These are phyloP conservation scores for Recurvirostra avosetta DNA, from an alignment of 2,113 vertebrate species.

Conservation along the genomic window DNA sequence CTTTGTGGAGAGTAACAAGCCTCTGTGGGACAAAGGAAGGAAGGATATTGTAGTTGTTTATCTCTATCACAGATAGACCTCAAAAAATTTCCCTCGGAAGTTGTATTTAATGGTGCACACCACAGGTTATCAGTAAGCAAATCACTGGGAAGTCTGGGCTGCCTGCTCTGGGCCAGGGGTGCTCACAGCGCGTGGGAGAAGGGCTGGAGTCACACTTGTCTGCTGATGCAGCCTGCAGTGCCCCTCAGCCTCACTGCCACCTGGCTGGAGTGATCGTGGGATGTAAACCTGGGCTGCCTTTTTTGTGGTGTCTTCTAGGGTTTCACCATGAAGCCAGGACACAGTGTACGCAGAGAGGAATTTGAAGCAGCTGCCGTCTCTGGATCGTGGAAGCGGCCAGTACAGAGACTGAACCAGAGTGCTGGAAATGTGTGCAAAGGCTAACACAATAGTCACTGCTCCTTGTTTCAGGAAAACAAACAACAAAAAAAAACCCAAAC, in stretches of 20 bases:
- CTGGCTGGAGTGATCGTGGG: background rate
- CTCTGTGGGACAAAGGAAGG: background rate
- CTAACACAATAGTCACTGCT: background rate
- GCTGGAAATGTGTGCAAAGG: background rate
- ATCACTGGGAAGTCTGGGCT: background rate
- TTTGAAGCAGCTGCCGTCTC: background rate
- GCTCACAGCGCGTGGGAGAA: background rate
- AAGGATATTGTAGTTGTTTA: background rate
- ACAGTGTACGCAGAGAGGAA: background rate
- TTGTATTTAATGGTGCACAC: background rate
- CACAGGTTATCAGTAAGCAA: background rate
- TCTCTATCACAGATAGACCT: background rate
- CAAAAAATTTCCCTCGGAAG: background rate
- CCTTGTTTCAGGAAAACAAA: background rate
- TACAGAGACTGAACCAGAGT: background rate
- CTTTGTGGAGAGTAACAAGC: background rate
- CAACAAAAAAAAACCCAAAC: fast-evolving
- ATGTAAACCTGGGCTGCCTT: background rate
- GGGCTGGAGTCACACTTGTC: background rate
- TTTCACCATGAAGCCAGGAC: background rate
- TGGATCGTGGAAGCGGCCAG: background rate
- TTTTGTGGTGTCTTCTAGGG: background rate
- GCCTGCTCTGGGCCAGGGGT: background rate
- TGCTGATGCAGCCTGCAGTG: background rate
- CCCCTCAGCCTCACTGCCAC: background rate